Conservation (phyloP, 2,888 invertebrate species). For the Andrena dorsata region DNA sequence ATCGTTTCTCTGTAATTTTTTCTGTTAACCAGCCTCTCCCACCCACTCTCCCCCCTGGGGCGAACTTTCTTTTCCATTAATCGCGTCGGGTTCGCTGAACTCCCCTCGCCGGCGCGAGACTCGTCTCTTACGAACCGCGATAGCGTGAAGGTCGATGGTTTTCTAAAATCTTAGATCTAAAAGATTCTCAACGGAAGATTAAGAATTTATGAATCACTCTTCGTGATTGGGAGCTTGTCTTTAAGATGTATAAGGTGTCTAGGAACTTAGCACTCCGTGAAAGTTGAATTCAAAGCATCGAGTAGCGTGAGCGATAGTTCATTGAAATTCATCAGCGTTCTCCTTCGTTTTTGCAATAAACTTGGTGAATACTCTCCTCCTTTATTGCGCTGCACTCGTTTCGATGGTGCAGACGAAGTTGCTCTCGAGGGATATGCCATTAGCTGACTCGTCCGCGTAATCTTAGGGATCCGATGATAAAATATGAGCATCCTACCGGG, state of each 20-base stretch:
- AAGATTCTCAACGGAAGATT: too few relatives aligned
- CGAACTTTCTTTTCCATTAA: constrained; percentile 3
- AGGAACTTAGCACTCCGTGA: neutral
- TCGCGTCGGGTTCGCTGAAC: neutral
- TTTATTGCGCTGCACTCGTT: neutral
- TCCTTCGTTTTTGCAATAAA: neutral
- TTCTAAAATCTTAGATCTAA: too few relatives aligned
- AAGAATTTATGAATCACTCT: neutral
- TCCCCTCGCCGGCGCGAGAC: neutral
- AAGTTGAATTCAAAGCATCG: neutral
- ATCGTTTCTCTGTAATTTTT: constrained; percentile 32
- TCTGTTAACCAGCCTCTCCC: neutral
- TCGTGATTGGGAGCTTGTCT: neutral
- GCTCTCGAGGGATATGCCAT: constrained; percentile 31
- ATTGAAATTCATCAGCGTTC: neutral
- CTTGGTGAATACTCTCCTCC: too few relatives aligned
- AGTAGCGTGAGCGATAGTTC: neutral
- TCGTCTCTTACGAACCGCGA: neutral
- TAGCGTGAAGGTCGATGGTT: neutral
- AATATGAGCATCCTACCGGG: constrained; percentile 29
- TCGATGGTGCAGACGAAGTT: constrained; percentile 1
- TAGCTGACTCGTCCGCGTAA: constrained; percentile 35
- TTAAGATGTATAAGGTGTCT: too few relatives aligned
- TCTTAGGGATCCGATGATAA: constrained; percentile 56
- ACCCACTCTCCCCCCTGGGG: neutral